Base-by-base conservation (phyloP, 2,797 vertebrate genomes). In the Etheostoma nigrum region DNA sequence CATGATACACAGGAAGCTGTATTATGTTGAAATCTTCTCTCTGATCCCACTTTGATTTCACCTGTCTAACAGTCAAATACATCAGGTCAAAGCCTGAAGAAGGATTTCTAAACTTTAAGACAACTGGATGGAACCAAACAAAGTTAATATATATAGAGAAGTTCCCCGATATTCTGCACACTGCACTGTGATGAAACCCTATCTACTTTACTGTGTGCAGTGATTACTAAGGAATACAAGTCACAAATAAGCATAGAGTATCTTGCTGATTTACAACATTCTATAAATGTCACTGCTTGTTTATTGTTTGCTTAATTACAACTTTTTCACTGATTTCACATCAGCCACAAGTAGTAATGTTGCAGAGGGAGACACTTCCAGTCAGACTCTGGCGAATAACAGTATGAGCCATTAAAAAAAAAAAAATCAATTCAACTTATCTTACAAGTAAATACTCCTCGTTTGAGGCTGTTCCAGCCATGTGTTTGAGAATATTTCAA, bases 301-400 rank as follows among this genome's bases (percentile, higher is more conserved):
- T 60, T 27, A 55, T 76, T 2, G 2, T 76, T 76, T 49, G 47
- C 73, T 77, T 54, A 70, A 76, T 68, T 74, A 90, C 83, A 88
- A 68, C 65, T 83, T 85, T 74, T 78, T 67, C 63, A 83, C 78
- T 89, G 88, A 80, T 86, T 66, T 82, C 77, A 84, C 74, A 82
- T 86, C 82, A 84, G 87, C 70, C 82, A 85, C 47, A 19, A 82
- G 80, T 74, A 78, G 78, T 83, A 83, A 87, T 73, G 66, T 27
- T 71, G 76, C 57, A 78, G 75, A 81, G 72, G 69, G 83, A 83
- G 73, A 89, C 70, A 86, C 81, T 86, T 90, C 77, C 81, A 90
- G 90, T 88, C 85, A 88, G 83, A 89, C 83, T 83, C 72, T n/a
- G 85, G 85, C 86, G 88, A 91, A 89, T 92, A 94, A 92, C 91